These are phyloP conservation scores for Flexamia atlantica DNA, from an alignment of 2,888 invertebrate genomes.

Conservation along the genomic window DNA sequence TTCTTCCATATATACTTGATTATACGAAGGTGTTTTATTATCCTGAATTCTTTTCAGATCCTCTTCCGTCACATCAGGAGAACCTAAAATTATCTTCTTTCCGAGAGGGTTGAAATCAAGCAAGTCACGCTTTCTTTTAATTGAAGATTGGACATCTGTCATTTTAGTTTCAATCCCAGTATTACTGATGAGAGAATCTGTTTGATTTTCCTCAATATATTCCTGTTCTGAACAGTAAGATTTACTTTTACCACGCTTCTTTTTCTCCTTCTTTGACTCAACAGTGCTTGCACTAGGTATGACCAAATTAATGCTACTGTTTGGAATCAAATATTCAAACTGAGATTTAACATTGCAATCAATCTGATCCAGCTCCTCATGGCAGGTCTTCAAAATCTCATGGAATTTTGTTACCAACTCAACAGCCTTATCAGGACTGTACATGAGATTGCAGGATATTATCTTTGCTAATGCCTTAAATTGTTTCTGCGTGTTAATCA, in stretches of 20 bases:
- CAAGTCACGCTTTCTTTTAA: conserved; percentile 26
- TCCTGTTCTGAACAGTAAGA: neutral
- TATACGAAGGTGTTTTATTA: neutral
- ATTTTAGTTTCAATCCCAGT: neutral
- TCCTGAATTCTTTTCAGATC: neutral
- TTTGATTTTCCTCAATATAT: neutral
- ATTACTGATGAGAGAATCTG: neutral
- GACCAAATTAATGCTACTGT: no score
- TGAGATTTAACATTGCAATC: neutral
- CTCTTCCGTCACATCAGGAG: conserved; percentile 34
- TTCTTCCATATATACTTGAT: conserved; percentile 25
- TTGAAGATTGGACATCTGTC: neutral
- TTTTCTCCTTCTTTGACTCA: conserved; percentile 10
- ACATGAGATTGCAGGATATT: conserved; percentile 33
- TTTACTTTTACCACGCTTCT: neutral
- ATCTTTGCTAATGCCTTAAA: conserved; percentile 36
- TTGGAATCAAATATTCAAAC: conserved; percentile 3
- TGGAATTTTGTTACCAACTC: conserved; percentile 29
- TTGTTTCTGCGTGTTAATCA: conserved; percentile 33
- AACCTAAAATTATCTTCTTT: conserved; percentile 37
- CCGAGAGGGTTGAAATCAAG: conserved; percentile 33
- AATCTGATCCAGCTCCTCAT: conserved; percentile 7
- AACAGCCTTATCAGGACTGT: neutral
- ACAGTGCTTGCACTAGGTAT: no score
- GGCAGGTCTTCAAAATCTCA: conserved; percentile 31